Conservation (phyloP, 2,113 vertebrate genomes). For the Mormyrus iriodes region DNA sequence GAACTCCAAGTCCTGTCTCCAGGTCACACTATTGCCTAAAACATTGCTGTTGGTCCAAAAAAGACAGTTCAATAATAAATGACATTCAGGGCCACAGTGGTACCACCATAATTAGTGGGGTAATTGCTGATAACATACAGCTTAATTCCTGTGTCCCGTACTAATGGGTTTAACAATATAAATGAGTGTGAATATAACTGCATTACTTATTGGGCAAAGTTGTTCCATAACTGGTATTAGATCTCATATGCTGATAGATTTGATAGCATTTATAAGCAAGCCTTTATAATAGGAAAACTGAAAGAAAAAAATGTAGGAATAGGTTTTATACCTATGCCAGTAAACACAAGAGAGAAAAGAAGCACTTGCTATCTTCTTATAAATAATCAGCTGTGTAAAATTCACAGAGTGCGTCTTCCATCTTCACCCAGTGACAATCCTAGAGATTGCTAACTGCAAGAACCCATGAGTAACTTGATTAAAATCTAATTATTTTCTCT, state of each 20-base stretch:
- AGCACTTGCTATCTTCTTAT: neutral
- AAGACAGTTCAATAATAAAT: constrained; percentile 49
- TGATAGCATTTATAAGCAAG: neutral
- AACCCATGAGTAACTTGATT: constrained; percentile 32
- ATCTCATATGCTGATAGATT: neutral
- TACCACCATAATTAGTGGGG: constrained; percentile 52
- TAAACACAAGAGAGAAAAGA: neutral
- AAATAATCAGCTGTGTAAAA: constrained; percentile 13
- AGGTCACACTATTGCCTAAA: constrained; percentile 20
- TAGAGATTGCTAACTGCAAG: constrained; percentile 20
- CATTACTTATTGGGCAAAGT: constrained; percentile 31
- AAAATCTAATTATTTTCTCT: constrained; percentile 47
- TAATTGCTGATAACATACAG: constrained; percentile 50
- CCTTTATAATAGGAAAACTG: neutral
- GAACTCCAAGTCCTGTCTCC: neutral
- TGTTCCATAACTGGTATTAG: constrained; percentile 11
- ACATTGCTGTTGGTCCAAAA: constrained; percentile 43
- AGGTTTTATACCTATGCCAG: neutral
- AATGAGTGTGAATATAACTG: constrained; percentile 45
- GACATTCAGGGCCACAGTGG: constrained; percentile 38
- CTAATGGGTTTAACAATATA: constrained; percentile 46
- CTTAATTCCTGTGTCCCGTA: constrained; percentile 49
- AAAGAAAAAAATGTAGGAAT: neutral
- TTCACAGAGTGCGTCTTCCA: constrained; percentile 7
- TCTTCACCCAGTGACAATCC: neutral